Base-by-base conservation (phyloP, 2,888 invertebrate genomes). In the Scaptomyza caliginosa region DNA sequence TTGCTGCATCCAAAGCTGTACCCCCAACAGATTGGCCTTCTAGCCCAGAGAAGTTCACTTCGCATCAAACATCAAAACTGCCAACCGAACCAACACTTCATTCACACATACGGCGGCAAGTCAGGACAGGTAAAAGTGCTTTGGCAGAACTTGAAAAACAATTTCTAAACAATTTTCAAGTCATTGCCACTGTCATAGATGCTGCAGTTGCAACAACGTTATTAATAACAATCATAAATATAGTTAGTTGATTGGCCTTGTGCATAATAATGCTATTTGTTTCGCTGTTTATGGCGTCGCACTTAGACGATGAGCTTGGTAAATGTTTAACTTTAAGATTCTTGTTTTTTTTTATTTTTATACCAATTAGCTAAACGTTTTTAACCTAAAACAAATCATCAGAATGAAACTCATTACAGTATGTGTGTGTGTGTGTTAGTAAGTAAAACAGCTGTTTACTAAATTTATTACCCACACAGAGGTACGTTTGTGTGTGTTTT, bases 381-480 rank as follows among this genome's bases (percentile, higher is more conserved):
- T 21, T 26, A 26, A 26, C 26, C 26, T 10, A 26, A 10, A 28
- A 11, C 28, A 28, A 7, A 11, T 28, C 2, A n/a, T n/a, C n/a
- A n/a, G n/a, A 10, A 4, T 11, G 11, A 11, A 28, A 11, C 28
- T 28, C 28, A 28, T 11, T 7, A 28, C 10, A 11, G n/a, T n/a
- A n/a, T n/a, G n/a, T n/a, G n/a, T n/a, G n/a, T n/a, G n/a, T n/a
- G n/a, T n/a, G n/a, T n/a, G n/a, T n/a, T n/a, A n/a, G n/a, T n/a
- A n/a, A n/a, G n/a, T n/a, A n/a, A 28, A 11, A 28, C 28, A 58
- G 55, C 42, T 58, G 58, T 17, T 16, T 21, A 4, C 17, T 42
- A 32, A 38, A 40, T 57, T 52, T 49, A 63, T 68, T 68, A 39
- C 55, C 48, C n/a, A 43, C 23, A 32, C 42, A 6, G 2, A 6